These are phyloP conservation scores for Eudyptes chrysolophus DNA, from an alignment of 2,113 vertebrate genomes.

Conservation along the genomic window DNA sequence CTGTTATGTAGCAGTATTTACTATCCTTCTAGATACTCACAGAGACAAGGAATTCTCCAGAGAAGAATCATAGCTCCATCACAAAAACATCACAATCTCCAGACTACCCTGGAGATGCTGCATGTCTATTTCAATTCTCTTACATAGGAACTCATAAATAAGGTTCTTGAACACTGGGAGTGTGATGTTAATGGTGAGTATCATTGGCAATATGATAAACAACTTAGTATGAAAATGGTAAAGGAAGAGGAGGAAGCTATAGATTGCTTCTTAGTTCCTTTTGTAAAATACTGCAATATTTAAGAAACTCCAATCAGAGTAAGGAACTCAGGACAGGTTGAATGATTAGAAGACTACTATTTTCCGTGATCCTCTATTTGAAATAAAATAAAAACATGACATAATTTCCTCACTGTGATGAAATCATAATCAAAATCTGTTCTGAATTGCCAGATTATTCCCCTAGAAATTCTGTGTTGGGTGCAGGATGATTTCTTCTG, in stretches of 20 bases:
- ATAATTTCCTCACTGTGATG: not conserved
- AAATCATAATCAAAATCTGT: not conserved
- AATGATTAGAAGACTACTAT: not conserved
- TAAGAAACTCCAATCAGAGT: not conserved
- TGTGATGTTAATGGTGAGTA: not conserved
- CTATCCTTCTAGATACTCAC: not conserved
- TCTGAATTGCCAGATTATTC: not conserved
- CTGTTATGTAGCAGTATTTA: not conserved
- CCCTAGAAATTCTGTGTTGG: not conserved
- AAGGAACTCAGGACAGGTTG: fast-evolving
- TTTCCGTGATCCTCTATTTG: not conserved
- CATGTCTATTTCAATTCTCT: not conserved
- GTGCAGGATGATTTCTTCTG: not conserved
- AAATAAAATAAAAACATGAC: not conserved
- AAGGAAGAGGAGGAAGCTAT: not conserved
- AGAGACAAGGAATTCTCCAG: not conserved
- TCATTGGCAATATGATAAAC: not conserved
- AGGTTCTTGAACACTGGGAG: not conserved
- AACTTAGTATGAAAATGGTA: not conserved
- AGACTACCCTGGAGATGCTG: not conserved
- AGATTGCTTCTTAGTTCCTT: not conserved
- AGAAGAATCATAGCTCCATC: not conserved
- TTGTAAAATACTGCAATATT: not conserved
- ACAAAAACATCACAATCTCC: not conserved
- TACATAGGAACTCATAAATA: not conserved